phyloP scores from a whole-genome alignment of 1,140 invertebrate species.

The Drosophila kikkawai region DNA sequence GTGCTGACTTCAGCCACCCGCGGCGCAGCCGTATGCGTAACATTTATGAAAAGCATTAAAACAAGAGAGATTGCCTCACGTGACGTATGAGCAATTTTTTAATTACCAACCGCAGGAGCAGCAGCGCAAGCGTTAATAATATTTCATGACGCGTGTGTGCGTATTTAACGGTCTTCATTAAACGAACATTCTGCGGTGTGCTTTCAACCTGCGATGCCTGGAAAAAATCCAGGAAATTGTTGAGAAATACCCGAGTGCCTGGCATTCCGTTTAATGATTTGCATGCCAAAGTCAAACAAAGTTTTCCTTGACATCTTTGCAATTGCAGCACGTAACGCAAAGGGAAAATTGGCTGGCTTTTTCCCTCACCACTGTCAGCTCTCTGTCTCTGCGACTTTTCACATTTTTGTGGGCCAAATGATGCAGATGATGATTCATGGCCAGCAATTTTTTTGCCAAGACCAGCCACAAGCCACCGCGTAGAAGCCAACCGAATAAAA shows the following conservation, averaged over 20 bases:
- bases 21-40: conserved; percentile 53
- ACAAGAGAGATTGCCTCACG: conserved; percentile 51
- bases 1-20: conserved; percentile 48
- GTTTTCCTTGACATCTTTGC: conserved; percentile 66
- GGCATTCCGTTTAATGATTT: conserved; percentile 64
- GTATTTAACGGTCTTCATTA: conserved; percentile 53
- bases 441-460: conserved; percentile 61
- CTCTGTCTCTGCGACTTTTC: conserved; percentile 14
- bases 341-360: conserved; percentile 65
- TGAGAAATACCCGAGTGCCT: conserved; percentile 35
- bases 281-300: conserved; percentile 48
- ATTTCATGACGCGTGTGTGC: conserved; percentile 45
- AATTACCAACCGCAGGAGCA: conserved; percentile 67
- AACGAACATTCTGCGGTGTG: conserved; percentile 40
- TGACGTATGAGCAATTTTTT: conserved; percentile 78
- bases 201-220: conserved; percentile 3
- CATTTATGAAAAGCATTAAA: conserved; percentile 52
- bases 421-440: conserved; percentile 73
- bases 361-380: conserved; percentile 24
- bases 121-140: conserved; percentile 49
- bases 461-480: conserved; percentile 37
- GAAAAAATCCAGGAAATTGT: conserved; percentile 18
- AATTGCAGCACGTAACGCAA: conserved; percentile 74
- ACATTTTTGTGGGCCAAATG: conserved; percentile 42
- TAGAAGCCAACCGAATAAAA: conserved; percentile 17